A percentile compares a stretch with the other conserved stretches of the same genome.
Evolutionary conservation across 2,888 invertebrate genomes (phyloP).

Genomic region (Charanyca ferruginea): DNA sequence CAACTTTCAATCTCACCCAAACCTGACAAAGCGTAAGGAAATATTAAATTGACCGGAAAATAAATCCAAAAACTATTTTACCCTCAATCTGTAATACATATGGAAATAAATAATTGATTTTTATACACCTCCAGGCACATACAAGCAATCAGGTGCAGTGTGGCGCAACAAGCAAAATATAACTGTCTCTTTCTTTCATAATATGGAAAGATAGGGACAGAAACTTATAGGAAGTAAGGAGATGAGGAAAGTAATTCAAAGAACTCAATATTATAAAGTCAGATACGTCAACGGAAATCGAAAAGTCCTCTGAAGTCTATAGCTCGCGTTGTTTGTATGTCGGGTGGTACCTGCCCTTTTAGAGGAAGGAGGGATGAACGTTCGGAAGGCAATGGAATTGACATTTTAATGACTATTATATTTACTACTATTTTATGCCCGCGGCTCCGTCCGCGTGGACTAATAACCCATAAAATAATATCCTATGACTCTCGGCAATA

Average conservation of each 20-base stretch:
- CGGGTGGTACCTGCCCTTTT: conserved; percentile 4
- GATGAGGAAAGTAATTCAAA: conserved; percentile 71
- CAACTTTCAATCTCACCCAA: background rate
- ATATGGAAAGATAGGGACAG: conserved; percentile 46
- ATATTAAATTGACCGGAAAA: conserved; percentile 32
- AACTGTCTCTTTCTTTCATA: conserved; percentile 3
- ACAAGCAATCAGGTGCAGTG: conserved; percentile 9
- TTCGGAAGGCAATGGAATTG: conserved; percentile 30
- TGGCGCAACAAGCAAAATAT: background rate
- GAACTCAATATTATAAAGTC: conserved; percentile 77
- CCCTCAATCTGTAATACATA: conserved; percentile 11
- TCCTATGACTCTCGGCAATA: no score
- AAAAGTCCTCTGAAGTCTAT: conserved; percentile 64
- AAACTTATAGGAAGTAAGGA: conserved; percentile 47
- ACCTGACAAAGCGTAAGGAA: background rate
- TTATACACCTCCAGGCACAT: conserved; percentile 15
- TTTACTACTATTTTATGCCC: no score
- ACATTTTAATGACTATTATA: conserved; percentile 21
- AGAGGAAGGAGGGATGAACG: conserved; percentile 6
- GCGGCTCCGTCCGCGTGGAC: no score
- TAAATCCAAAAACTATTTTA: conserved; percentile 25
- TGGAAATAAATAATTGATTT: conserved; percentile 33
- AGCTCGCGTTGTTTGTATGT: conserved; percentile 19
- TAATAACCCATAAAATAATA: no score
- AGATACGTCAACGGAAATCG: conserved; percentile 75